Conservation (phyloP, 2,113 vertebrate species). For the Drymodes brunneopygia region DNA sequence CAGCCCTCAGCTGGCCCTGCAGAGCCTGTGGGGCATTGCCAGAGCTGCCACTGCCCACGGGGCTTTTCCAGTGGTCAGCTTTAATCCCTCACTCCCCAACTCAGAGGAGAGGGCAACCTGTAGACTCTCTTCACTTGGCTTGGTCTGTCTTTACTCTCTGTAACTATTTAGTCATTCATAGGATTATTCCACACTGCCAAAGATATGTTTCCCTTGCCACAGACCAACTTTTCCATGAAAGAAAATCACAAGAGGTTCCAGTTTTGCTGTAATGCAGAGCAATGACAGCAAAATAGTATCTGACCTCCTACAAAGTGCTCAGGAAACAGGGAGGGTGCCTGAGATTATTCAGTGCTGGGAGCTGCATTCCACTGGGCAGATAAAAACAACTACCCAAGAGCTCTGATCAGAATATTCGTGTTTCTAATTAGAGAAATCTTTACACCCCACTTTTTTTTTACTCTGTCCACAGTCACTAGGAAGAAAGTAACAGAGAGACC, state of each 20-base stretch:
- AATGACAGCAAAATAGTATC: constrained; percentile 32
- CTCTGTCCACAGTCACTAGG: background rate
- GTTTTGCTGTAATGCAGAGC: background rate
- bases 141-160: background rate
- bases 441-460: background rate
- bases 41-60: background rate
- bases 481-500: background rate
- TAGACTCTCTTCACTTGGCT: background rate
- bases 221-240: constrained; percentile 5
- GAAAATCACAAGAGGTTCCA: constrained; percentile 12
- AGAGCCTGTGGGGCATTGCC: background rate
- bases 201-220: background rate
- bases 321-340: constrained; percentile 5
- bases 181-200: background rate
- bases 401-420: constrained; percentile 16
- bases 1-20: background rate
- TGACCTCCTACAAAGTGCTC: constrained; percentile 35
- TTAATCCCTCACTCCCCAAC: background rate
- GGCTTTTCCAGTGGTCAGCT: background rate
- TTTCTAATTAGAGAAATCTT: constrained; percentile 21
- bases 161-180: background rate
- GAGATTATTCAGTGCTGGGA: constrained; percentile 13
- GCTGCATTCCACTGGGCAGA: constrained; percentile 6
- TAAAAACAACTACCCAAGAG: constrained; percentile 11
- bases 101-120: background rate